Evolutionary conservation across 2,797 vertebrate genomes (phyloP).

Genomic region (Syngnathus rostellatus): DNA sequence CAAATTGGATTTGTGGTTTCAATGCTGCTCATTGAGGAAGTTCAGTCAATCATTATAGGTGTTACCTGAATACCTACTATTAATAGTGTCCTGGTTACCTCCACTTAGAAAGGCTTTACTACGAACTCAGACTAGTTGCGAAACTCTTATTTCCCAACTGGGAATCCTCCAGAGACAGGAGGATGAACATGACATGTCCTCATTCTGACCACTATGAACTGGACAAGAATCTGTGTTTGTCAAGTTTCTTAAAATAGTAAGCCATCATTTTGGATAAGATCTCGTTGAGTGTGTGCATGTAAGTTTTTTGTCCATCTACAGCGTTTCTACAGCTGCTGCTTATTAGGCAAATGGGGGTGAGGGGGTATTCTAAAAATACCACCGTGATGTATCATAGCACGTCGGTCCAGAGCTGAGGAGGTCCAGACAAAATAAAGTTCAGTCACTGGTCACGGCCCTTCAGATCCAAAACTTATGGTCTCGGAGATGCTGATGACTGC

Average conservation of each 20-base stretch:
- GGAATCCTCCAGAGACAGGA: background rate
- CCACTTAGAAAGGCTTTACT: background rate
- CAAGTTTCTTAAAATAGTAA: background rate
- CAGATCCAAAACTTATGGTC: slow-evolving; percentile 36
- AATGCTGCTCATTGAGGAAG: background rate
- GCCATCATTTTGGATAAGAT: background rate
- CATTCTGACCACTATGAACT: background rate
- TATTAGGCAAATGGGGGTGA: background rate
- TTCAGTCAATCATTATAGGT: background rate
- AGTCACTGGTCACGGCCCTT: slow-evolving; percentile 72
- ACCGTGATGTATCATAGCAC: slow-evolving; percentile 39
- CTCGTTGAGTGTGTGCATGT: background rate
- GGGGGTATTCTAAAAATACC: slow-evolving; percentile 80
- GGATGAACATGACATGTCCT: background rate
- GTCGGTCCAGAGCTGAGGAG: slow-evolving; percentile 67
- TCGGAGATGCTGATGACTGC: background rate
- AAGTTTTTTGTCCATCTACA: background rate
- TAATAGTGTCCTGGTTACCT: background rate
- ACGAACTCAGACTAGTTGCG: background rate
- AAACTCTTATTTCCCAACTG: too few relatives aligned
- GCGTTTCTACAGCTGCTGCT: background rate
- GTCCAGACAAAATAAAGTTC: slow-evolving; percentile 74
- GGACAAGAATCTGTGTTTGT: background rate
- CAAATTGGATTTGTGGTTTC: too few relatives aligned
- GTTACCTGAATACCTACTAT: background rate